Evolutionary conservation across 2,113 vertebrate species (phyloP), one percentile per base, ranked within the genome.

Genomic region (Clarias gariepinus): DNA sequence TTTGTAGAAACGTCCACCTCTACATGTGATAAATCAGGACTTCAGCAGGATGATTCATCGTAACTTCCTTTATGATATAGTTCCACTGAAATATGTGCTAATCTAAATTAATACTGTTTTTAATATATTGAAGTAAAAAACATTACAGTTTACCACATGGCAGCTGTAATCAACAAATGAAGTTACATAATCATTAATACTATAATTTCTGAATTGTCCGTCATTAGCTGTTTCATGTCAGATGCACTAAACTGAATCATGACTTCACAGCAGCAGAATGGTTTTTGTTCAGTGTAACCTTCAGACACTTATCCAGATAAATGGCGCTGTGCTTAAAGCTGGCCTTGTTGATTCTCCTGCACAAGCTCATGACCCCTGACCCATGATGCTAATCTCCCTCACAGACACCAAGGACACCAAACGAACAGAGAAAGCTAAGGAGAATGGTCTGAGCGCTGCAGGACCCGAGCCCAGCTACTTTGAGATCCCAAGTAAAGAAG

Each of bases 401-500:
- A 73, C 91, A 95, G 95, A 95, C 55, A 94, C 93, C 93, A 95
- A 96, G 95, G 96, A 98, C 93, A 91, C 89, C 82, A 97, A 95
- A 89, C 95, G 96, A 92, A 91, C 92, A 88, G 96, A 97, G 89
- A 96, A 96, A 82, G 91, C 94, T 87, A 98, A 85, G 91, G 97
- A 97, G 94, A 96, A 96, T 86, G 91, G 94, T 90, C 91, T 96
- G 91, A 95, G 94, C 81, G 91, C 96, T 90, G 91, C 96, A 83
- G 95, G 96, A 90, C 95, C 95, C 80, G 97, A 98, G 89, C 96
- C 96, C 88, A 97, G 95, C 93, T 98, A 98, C 92, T 98, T 97
- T 95, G 97, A 99, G 94, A 97, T 98, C 87, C 98, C 97, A 86
- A 97, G 96, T 87, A 99, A 97, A 94, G 98, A 99, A 92, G 95